Evolutionary conservation across 64 coral and sea anemone genomes (phyloP).

Genomic region (Montipora sp.): DNA sequence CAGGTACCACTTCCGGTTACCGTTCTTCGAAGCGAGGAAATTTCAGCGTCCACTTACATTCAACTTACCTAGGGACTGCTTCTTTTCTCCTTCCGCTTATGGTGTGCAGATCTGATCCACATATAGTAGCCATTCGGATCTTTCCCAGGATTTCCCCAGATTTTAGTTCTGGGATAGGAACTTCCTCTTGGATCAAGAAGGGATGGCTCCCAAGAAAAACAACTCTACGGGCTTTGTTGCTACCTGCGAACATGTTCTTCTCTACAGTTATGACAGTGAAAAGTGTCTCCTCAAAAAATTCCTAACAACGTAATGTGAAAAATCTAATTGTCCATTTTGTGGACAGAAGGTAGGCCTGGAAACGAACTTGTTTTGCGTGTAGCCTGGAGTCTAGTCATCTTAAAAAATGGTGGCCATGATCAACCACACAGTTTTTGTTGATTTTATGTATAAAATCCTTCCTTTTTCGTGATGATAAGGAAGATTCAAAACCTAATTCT

Average conservation of each 20-base stretch:
- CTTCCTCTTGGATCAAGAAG: constrained; percentile 58
- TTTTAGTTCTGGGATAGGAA: constrained; percentile 61
- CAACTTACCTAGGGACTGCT: constrained; percentile 69
- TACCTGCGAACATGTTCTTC: neutral
- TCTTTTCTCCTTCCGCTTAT: constrained; percentile 82
- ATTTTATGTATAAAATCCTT: neutral
- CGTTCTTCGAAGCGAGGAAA: neutral
- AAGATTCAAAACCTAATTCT: constrained; percentile 18
- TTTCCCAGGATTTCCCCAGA: constrained; percentile 92
- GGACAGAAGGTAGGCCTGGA: neutral
- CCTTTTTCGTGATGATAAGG: neutral
- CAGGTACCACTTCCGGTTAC: no score
- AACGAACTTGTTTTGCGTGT: neutral
- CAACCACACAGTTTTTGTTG: neutral
- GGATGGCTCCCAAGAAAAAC: constrained; percentile 55
- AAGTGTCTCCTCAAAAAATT: no score
- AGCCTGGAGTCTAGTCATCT: neutral
- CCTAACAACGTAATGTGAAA: no score
- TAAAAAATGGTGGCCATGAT: neutral
- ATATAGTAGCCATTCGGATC: constrained; percentile 79
- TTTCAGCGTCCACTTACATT: neutral
- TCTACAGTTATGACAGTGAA: neutral
- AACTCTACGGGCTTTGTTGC: neutral
- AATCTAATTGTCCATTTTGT: no score
- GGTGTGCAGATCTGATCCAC: constrained; percentile 96